These are phyloP conservation scores for Anguilla pacifica DNA, from an alignment of 2,797 vertebrate species.

Conservation along the genomic window DNA sequence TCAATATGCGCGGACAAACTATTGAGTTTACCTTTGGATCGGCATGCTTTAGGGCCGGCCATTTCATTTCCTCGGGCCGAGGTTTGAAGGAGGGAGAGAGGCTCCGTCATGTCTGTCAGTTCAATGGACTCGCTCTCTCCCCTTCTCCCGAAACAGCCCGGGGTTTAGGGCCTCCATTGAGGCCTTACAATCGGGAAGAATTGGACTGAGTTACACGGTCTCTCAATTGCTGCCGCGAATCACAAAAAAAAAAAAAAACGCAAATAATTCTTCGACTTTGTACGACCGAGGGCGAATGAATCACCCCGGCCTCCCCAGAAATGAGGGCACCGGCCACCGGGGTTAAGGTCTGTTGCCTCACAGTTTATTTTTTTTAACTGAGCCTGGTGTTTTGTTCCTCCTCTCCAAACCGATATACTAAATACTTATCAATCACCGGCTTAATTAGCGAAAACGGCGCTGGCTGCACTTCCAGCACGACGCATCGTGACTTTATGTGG, in stretches of 20 bases:
- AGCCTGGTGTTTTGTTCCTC: neutral
- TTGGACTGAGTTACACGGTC: neutral
- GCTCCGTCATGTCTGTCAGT: neutral
- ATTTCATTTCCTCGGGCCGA: constrained; percentile 1
- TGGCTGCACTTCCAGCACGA: neutral
- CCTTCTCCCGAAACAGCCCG: neutral
- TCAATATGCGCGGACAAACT: constrained; percentile 5
- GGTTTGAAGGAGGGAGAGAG: neutral
- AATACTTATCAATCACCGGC: neutral
- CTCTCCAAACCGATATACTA: neutral
- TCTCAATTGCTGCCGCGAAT: neutral
- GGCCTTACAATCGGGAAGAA: neutral
- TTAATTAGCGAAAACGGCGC: neutral
- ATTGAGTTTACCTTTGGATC: constrained; percentile 19
- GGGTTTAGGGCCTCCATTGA: neutral
- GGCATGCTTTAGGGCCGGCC: neutral
- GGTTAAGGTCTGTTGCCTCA: neutral
- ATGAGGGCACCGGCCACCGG: neutral
- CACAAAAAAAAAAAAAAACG: neutral
- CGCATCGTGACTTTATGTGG: neutral
- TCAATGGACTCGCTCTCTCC: neutral
- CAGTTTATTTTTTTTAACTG: neutral
- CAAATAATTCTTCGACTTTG: neutral
- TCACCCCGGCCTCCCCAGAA: neutral
- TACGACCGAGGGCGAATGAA: neutral